Evolutionary conservation across 30 jellyfish, hydroid and myxozoan species (phyloP), one percentile per base, ranked within the genome.

Genomic region (Mastigias papua): DNA sequence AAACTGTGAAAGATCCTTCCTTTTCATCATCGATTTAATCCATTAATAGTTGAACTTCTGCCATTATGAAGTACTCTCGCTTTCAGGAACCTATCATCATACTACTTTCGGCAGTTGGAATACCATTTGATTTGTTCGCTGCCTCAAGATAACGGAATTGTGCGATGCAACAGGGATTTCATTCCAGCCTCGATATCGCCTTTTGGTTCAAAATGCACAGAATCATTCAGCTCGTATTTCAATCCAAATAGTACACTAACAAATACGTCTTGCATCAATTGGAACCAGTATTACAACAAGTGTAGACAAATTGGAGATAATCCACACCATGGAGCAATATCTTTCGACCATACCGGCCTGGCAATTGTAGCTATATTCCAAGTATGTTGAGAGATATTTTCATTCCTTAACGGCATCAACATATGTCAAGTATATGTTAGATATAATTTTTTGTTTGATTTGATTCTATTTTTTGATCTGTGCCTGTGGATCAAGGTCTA

Each of bases 351-450:
- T 64, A 77, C 96, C 0, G 97, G 98, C 42, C 71, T 88, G 23
- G 99, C 99, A 17, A 91, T 95, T 50, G 88, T 95, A 28, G 99
- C 99, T 0, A 95, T 90, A 29, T 95, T 95, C 49, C 99, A 95
- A 96, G 99, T 95, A 70, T 48, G 91, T 27, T 9, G 23, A 17
- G 54, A 17, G 54, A 3, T 51, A 9, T 15, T 68, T 66, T 21
- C 48, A 3, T 73, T 22, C 58, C 0, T 42, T 42, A 4, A 8
- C 13, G 13, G 13, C 54, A 0, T n/a, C n/a, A n/a, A n/a, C n/a
- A n/a, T n/a, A n/a, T n/a, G n/a, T n/a, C n/a, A n/a, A n/a, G n/a
- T n/a, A n/a, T n/a, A n/a, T n/a, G n/a, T n/a, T n/a, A n/a, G n/a
- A n/a, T n/a, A n/a, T n/a, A n/a, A n/a, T n/a, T n/a, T n/a, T n/a